Evolutionary conservation across 2,113 vertebrate species (phyloP), one percentile per base, ranked within the genome.

Genomic region (Erinaceus europaeus): DNA sequence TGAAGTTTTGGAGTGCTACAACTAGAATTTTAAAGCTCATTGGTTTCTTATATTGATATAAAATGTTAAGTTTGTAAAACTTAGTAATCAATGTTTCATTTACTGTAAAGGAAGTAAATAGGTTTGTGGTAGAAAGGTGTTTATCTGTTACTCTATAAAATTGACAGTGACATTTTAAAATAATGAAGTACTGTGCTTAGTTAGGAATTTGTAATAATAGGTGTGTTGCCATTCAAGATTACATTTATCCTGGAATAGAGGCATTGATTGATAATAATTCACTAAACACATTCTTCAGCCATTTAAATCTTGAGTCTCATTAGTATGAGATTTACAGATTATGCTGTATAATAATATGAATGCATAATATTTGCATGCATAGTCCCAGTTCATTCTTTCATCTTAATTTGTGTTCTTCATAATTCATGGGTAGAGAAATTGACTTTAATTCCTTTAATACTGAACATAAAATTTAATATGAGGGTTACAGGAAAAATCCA

Each of bases 161-260:
- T 94, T 96, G 94, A 95, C 91, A 97, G 57, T 97, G 96, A 95
- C 95, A 96, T 97, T 98, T 96, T 90, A 34, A 96, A 96, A 94
- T 97, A 96, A 95, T 95, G 93, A 97, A 96, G 82, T 95, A 94
- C 94, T 93, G 59, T 96, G 91, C 94, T 96, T 97, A 96, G 89
- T 94, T 94, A 97, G 93, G 96, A 97, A 97, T 97, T 96, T 97
- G 86, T 96, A 96, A 95, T 97, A 96, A 97, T 95, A 95, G 92
- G 20, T 94, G 61, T 97, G 86, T 97, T 97, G 94, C 96, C 96
- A 93, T 96, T 96, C 91, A 96, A 96, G 94, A 96, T 97, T 97
- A 97, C 67, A 84, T 93, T 96, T 96, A 96, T 92, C 94, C 94
- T 96, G 55, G 55, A 95, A 81, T 78, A 68, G 73, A 96, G 91